Percentiles rank a stretch among this genome's conserved stretches.
Evolutionary conservation across 37 sponge, comb jelly and placozoan species (phyloP).

Genomic region (Cladorhizidae sp.): DNA sequence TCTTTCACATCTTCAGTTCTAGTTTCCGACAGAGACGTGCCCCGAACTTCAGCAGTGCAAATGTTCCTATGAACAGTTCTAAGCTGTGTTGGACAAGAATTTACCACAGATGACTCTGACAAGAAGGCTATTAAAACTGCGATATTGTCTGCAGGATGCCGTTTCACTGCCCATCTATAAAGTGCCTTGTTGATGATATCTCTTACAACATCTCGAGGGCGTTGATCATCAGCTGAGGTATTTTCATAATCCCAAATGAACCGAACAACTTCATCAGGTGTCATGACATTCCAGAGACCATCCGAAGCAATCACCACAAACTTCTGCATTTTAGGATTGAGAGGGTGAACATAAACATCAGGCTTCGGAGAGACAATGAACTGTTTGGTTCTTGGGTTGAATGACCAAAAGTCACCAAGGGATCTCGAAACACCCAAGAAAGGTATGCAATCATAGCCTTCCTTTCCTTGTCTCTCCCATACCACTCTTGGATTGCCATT

Average conservation of each 20-base stretch:
- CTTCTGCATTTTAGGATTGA: constrained; percentile 54
- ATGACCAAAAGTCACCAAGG: constrained; percentile 96
- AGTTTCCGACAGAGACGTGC: no score
- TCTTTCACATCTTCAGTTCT: no score
- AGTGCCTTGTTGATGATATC: constrained; percentile 78
- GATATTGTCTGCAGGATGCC: constrained; percentile 82
- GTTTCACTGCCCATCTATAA: constrained; percentile 52
- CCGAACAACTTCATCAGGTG: constrained; percentile 70
- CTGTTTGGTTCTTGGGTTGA: constrained; percentile 49
- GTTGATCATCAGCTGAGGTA: constrained; percentile 20
- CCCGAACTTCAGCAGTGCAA: no score
- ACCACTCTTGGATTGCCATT: constrained; percentile 86
- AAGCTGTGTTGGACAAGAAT: no score
- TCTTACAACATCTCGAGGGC: constrained; percentile 55
- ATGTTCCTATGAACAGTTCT: no score
- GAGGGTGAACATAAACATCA: constrained; percentile 65
- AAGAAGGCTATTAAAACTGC: constrained; percentile 78
- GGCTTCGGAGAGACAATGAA: constrained; percentile 91
- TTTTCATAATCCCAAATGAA: constrained; percentile 59
- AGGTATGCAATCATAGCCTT: constrained; percentile 68
- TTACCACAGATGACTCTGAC: constrained; percentile 4
- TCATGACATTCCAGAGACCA: constrained; percentile 90
- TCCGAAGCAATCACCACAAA: constrained; percentile 86
- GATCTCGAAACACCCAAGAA: constrained; percentile 93
- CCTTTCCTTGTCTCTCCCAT: constrained; percentile 72